Percentiles rank a stretch among this genome's conserved stretches.
phyloP scores from a whole-genome alignment of 2,797 vertebrate species.

The Carduelis carduelis region DNA sequence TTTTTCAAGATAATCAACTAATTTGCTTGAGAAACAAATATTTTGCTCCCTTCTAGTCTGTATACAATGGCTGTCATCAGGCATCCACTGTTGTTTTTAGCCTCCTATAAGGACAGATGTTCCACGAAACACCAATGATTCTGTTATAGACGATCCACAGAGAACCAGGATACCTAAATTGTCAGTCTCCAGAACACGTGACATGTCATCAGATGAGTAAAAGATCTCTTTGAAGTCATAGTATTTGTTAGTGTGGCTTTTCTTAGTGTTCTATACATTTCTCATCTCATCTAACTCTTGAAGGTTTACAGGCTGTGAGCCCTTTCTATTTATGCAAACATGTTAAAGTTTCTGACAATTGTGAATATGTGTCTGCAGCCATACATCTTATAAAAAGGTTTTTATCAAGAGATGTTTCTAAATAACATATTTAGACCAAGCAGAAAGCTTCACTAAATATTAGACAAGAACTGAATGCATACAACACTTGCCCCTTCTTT shows the following conservation, averaged over 20 bases:
- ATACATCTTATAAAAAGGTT: neutral
- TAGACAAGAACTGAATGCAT: neutral
- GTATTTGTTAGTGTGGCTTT: neutral
- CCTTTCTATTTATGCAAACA: neutral
- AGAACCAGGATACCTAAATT: accelerated
- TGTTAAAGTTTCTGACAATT: neutral
- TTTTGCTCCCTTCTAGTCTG: neutral
- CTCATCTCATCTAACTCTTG: neutral
- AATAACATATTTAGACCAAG: neutral
- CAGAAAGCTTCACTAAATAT: neutral
- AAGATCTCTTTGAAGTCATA: neutral
- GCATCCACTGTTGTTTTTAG: neutral
- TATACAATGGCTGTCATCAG: neutral
- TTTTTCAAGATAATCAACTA: neutral
- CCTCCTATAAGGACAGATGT: neutral
- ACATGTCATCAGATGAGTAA: neutral
- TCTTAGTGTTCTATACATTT: neutral
- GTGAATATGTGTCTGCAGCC: neutral
- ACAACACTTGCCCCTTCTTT: neutral
- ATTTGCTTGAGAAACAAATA: neutral
- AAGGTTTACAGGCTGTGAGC: neutral
- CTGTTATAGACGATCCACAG: neutral
- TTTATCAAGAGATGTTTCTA: neutral
- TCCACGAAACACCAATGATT: neutral
- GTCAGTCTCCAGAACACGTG: neutral